phyloP scores from a whole-genome alignment of 2,113 vertebrate species.

The Mormoops blainvillei region DNA sequence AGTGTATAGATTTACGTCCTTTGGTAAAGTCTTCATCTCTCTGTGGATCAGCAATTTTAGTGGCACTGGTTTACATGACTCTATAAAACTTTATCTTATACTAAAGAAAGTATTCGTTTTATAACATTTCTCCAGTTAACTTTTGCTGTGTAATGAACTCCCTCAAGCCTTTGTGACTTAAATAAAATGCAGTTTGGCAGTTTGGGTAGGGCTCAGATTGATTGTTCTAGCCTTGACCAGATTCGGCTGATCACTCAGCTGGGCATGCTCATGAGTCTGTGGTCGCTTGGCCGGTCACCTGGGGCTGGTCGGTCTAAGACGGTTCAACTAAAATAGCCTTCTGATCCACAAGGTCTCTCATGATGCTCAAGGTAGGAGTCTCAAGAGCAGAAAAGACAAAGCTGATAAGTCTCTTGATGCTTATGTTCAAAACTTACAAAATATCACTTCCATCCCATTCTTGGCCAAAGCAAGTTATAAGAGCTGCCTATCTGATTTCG shows the following conservation, averaged over 20 bases:
- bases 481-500: neutral
- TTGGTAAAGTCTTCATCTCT: neutral
- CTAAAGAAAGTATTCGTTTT: neutral
- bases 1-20: neutral
- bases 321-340: neutral
- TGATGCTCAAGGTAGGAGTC: neutral
- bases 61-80: neutral
- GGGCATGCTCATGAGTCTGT: neutral
- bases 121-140: neutral
- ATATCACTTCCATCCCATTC: neutral
- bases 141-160: slow-evolving; percentile 4
- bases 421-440: neutral
- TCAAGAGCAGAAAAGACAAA: neutral
- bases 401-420: neutral
- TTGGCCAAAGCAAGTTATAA: neutral
- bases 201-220: neutral
- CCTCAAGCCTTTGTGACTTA: neutral
- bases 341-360: neutral
- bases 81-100: slow-evolving; percentile 25
- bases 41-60: neutral
- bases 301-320: neutral
- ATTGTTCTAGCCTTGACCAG: neutral
- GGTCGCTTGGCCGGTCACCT: neutral
- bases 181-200: neutral
- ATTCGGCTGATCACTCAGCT: neutral